Percentiles rank a stretch among this genome's conserved stretches.
These are phyloP conservation scores for Hipposideros armiger DNA, from an alignment of 2,113 vertebrate genomes.

Conservation along the genomic window DNA sequence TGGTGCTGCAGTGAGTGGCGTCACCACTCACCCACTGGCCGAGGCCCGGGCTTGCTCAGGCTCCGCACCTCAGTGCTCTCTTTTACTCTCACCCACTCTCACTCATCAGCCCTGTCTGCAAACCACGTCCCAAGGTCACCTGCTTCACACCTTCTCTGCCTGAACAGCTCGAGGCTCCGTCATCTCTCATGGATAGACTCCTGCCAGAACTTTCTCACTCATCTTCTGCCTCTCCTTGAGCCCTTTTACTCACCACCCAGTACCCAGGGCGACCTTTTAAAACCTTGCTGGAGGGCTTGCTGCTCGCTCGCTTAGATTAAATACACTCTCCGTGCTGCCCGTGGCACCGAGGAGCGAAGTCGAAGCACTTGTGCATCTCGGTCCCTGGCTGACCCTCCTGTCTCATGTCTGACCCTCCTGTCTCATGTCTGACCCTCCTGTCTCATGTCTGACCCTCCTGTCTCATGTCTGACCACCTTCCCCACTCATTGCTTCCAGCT, in stretches of 20 bases:
- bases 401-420: no score
- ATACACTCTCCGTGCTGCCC: no score
- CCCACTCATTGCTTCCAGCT: not conserved
- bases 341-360: not conserved
- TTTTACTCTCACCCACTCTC: no score
- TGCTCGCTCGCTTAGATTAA: not conserved
- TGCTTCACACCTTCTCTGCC: not conserved
- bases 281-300: not conserved
- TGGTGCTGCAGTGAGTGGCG: fast-evolving
- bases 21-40: not conserved
- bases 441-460: no score
- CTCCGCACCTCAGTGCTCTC: not conserved
- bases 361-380: not conserved
- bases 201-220: not conserved
- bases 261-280: not conserved
- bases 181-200: not conserved
- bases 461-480: no score
- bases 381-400: not conserved
- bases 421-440: no score
- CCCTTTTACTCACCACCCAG: not conserved
- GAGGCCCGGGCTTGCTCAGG: not conserved
- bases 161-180: not conserved
- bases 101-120: not conserved
- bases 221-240: not conserved
- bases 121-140: not conserved